Evolutionary conservation across 2,113 vertebrate genomes (phyloP).

Genomic region (Sigmodon hispidus): DNA sequence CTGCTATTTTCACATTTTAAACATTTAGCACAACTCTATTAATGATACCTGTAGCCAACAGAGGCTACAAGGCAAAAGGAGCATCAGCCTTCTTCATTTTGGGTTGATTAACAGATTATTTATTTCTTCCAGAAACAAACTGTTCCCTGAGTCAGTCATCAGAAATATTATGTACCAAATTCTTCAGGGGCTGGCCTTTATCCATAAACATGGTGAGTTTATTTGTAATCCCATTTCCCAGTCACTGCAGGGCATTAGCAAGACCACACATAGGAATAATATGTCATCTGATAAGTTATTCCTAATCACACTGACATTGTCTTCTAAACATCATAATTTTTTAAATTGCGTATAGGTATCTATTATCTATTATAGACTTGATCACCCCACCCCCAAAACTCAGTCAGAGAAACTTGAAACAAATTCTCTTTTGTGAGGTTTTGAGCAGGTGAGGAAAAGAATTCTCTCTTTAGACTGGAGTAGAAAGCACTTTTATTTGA

Average conservation of each 20-base stretch:
- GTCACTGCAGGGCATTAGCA: background rate
- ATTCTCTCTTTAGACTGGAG: background rate
- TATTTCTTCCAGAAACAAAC: constrained; percentile 93
- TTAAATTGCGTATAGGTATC: background rate
- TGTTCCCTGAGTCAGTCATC: constrained; percentile 98
- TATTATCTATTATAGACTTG: background rate
- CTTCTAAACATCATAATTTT: constrained; percentile 15
- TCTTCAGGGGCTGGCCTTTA: constrained; percentile 97
- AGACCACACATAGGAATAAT: background rate
- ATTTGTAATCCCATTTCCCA: constrained; percentile 19
- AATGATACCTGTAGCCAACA: background rate
- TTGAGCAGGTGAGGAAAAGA: background rate
- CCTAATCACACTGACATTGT: constrained; percentile 22
- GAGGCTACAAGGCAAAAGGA: background rate
- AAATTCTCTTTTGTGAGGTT: background rate
- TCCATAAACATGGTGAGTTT: constrained; percentile 98
- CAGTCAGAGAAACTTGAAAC: background rate
- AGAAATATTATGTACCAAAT: constrained; percentile 99
- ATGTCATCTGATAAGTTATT: background rate
- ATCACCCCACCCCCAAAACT: background rate
- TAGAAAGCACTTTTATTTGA: background rate
- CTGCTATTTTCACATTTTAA: background rate
- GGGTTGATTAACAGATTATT: constrained; percentile 70
- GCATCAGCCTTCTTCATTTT: background rate
- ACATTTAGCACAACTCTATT: background rate